Evolutionary conservation across 1,140 invertebrate species (phyloP).

Genomic region (Halictus rubicundus): DNA sequence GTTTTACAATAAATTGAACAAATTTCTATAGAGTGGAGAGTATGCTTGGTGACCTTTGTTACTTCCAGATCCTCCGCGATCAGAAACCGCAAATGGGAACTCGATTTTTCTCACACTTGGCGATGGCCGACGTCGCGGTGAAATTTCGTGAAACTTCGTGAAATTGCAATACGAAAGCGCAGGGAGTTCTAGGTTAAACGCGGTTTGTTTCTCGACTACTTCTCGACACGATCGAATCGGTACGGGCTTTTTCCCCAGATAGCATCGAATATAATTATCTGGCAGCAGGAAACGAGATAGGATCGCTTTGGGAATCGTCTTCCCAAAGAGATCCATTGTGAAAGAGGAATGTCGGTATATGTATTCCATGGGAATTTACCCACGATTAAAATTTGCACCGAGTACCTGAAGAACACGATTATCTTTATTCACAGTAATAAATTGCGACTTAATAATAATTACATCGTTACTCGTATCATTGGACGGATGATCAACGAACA

Average conservation of each 20-base stretch:
- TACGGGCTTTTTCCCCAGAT: slow-evolving; percentile 50
- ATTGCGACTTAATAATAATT: slow-evolving; percentile 76
- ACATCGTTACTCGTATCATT: slow-evolving; percentile 71
- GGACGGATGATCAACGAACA: slow-evolving; percentile 61
- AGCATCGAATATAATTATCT: slow-evolving; percentile 73
- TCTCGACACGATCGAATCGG: slow-evolving; percentile 22
- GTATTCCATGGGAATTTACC: slow-evolving; percentile 79
- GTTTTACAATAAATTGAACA: slow-evolving; percentile 59
- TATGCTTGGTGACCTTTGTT: slow-evolving; percentile 26
- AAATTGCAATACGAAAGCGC: neutral
- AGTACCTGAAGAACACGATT: slow-evolving; percentile 74
- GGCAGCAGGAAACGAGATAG: slow-evolving; percentile 76
- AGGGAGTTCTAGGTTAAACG: neutral
- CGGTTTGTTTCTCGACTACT: slow-evolving; percentile 28
- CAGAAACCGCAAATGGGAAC: neutral
- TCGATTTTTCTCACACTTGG: no score
- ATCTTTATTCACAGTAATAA: slow-evolving; percentile 78
- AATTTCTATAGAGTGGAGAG: slow-evolving; percentile 41
- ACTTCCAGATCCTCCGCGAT: slow-evolving; percentile 22
- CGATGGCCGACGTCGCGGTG: no score
- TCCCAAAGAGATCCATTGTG: slow-evolving; percentile 78
- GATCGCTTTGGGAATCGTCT: slow-evolving; percentile 74
- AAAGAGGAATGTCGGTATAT: slow-evolving; percentile 71
- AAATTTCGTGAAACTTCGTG: no score
- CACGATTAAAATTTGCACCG: slow-evolving; percentile 78